Base-by-base conservation (phyloP, 2,113 vertebrate species). In the Zootoca vivipara region DNA sequence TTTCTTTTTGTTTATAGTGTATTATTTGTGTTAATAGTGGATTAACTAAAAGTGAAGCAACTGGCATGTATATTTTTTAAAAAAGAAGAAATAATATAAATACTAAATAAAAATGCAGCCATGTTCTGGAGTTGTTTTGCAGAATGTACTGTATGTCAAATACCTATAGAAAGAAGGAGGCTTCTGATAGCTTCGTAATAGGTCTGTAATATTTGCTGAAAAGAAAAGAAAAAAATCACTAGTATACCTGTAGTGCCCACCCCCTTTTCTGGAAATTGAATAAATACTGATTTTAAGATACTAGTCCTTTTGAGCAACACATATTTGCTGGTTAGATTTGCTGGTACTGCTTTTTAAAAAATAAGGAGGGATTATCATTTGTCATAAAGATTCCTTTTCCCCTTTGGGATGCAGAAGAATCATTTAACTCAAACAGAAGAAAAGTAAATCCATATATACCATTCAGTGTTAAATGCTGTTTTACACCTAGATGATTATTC, bases 141-240 rank as follows among this genome's bases (percentile, higher is more conserved):
- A 52, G 42, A 86, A 30, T 56, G 24, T 2, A 46, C 46, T 82
- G 87, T 88, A 74, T 40, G 16, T 3, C 81, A 74, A 78, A 79
- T 86, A 78, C 40, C 67, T 78, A 30, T 90, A 90, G 82, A 91
- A 93, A 90, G 84, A 91, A 93, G 92, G 89, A 94, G 92, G 35
- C 20, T 22, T 35, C 30, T 78, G 40, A 30, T 6, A 30, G 40
- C 33, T 35, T 24, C 38, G 81, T 94, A 93, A 91, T 85, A 90
- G 89, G 86, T 91, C 90, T 90, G 77, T 87, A 92, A 86, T 16
- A 2, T 88, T 72, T 90, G 92, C 88, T 91, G 82, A 95, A 93
- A 94, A 94, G 82, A 95, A 93, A 94, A 94, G 92, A 94, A 69
- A 67, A 26, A n/a, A n/a, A 42, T 87, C 72, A 56, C 42, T 78